Evolutionary conservation across 2,797 vertebrate species (phyloP).

Genomic region (Hoplostethus mediterraneus): DNA sequence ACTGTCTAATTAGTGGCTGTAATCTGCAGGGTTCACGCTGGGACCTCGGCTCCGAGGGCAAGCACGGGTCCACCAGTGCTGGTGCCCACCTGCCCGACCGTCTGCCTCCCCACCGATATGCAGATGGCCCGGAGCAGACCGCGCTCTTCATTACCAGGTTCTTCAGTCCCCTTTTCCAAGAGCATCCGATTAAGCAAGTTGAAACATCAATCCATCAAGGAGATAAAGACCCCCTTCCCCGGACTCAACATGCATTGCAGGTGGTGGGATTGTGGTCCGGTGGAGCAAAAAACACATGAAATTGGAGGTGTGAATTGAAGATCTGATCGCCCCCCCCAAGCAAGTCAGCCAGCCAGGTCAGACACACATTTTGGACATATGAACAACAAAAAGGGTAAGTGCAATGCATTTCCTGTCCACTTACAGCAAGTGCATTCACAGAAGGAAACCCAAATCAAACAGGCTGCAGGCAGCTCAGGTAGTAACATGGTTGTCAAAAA

Average conservation of each 20-base stretch:
- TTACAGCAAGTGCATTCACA: too few species aligned
- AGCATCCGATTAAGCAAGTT: not conserved
- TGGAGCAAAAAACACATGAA: too few species aligned
- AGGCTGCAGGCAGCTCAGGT: too few species aligned
- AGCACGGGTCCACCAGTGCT: conserved; percentile 23
- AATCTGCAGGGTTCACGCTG: conserved; percentile 68
- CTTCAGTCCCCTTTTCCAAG: conserved; percentile 4
- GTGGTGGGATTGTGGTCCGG: too few species aligned
- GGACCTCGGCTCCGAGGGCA: conserved; percentile 54
- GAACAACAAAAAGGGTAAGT: too few species aligned
- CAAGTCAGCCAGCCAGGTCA: too few species aligned
- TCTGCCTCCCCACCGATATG: conserved; percentile 50
- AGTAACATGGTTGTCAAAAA: too few species aligned
- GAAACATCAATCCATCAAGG: conserved; percentile 28
- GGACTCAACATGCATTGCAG: not conserved
- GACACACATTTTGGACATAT: too few species aligned
- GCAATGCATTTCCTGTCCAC: too few species aligned
- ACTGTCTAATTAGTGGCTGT: conserved; percentile 78
- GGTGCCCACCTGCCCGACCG: conserved; percentile 57
- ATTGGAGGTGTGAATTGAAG: too few species aligned
- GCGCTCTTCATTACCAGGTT: conserved; percentile 11
- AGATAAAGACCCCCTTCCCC: conserved; percentile 20
- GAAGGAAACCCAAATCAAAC: too few species aligned
- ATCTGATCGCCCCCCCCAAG: too few species aligned
- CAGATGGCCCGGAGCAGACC: conserved; percentile 50